Evolutionary conservation across 2,113 vertebrate genomes (phyloP).

Genomic region (Mus pahari): DNA sequence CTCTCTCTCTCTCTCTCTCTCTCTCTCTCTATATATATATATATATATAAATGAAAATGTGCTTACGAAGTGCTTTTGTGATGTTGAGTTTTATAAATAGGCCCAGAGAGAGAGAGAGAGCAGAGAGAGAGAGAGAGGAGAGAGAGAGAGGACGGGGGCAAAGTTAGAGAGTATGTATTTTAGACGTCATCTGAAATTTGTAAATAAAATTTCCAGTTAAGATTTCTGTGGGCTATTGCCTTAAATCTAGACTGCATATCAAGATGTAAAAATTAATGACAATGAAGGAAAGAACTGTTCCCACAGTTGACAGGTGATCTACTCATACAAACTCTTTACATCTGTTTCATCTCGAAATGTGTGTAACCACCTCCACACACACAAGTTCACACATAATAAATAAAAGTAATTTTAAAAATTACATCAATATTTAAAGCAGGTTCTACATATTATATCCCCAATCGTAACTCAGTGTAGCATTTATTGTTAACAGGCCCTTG

Average conservation of each 20-base stretch:
- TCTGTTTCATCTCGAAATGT: neutral
- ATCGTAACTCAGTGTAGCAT: neutral
- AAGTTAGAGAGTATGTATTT: neutral
- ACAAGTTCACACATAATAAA: neutral
- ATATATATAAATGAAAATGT: constrained; percentile 2
- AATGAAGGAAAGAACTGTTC: neutral
- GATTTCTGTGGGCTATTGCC: neutral
- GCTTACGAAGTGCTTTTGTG: constrained; percentile 7
- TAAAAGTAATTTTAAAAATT: neutral
- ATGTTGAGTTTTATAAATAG: neutral
- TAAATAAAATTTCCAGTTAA: neutral
- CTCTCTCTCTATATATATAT: too few species aligned
- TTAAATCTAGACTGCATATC: neutral
- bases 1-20: too few species aligned
- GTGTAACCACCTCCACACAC: neutral
- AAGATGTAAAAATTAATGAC: neutral
- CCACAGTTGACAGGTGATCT: too few species aligned
- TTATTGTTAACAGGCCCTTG: neutral
- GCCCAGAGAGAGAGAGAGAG: neutral
- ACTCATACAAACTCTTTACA: too few species aligned
- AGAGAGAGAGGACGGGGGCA: neutral
- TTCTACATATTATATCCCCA: neutral
- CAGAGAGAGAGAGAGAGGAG: too few species aligned
- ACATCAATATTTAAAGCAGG: neutral
- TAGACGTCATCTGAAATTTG: neutral